Conservation (phyloP, 2,113 vertebrate species). For the Recurvirostra avosetta region DNA sequence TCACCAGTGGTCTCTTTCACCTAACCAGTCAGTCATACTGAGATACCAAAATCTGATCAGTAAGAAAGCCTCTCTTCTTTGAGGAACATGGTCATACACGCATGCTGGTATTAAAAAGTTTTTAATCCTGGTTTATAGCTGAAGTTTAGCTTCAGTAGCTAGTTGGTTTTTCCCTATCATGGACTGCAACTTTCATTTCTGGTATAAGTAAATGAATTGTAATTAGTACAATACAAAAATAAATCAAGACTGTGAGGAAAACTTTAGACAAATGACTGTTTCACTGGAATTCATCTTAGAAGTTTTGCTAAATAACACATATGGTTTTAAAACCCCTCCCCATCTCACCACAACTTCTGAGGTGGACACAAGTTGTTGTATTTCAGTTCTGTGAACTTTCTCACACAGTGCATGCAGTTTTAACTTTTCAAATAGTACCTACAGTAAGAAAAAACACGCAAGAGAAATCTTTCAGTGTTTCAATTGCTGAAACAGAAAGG, state of each 20-base stretch:
- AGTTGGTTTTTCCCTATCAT: not conserved
- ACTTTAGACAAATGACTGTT: not conserved
- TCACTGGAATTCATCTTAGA: not conserved
- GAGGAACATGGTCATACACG: not conserved
- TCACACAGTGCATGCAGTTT: conserved; percentile 80
- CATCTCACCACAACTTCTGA: conserved; percentile 83
- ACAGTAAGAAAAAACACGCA: not conserved
- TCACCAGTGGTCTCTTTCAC: not conserved
- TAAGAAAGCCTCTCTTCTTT: not conserved
- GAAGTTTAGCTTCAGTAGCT: not conserved
- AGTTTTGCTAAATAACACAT: not conserved
- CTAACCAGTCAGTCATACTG: not conserved
- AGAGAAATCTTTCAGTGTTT: not conserved
- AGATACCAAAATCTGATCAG: not conserved
- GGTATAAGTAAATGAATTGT: not conserved
- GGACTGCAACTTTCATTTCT: not conserved
- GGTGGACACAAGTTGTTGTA: conserved; percentile 81
- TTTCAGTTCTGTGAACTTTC: conserved; percentile 77
- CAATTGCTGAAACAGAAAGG: not conserved
- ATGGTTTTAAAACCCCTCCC: not conserved
- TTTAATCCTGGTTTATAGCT: not conserved
- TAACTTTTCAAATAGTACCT: conserved; percentile 91
- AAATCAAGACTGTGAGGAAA: not conserved
- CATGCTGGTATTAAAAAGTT: not conserved
- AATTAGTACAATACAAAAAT: not conserved